Base-by-base conservation (phyloP, 2,113 vertebrate species). In the Pelecanoides urinatrix region DNA sequence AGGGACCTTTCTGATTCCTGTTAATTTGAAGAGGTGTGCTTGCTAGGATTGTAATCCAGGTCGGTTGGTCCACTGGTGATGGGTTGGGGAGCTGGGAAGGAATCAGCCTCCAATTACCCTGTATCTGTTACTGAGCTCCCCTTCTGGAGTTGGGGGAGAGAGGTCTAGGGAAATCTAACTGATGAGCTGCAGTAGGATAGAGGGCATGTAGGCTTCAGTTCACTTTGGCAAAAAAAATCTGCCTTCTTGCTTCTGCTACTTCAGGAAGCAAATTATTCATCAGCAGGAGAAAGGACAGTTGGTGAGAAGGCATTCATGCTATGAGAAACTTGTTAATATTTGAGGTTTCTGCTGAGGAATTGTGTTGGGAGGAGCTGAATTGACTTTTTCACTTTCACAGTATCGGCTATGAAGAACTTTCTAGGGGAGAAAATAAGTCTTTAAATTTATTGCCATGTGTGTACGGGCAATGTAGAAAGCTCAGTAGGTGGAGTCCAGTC, bases 281-380 rank as follows among this genome's bases (percentile, higher is more conserved):
- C 45, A 83, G 61, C 50, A 80, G 55, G 55, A 86, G 75, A 79
- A 78, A 71, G 36, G 38, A 78, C 30, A 49, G 47, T 42, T 87
- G 56, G 34, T 92, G 80, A 87, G 36, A 85, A 95, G 40, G 53
- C 62, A 78, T 87, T 79, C 12, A 20, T 65, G 53, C 74, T 82
- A 42, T 85, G 84, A 94, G 74, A 85, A 91, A 42, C 74, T 93
- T 94, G 65, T 65, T 96, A 90, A 68, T 83, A 62, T 67, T 96
- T 95, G 79, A 91, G 68, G 79, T 83, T 94, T 88, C 42, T 86
- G 55, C 36, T 77, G 73, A 80, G 38, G 42, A 94, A 30, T 30
- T 92, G 23, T 42, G n/a, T 72, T 3, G 1, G 10, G 38, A 72
- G 29, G 38, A 92, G 25, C 47, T 81, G 9, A 86, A n/a, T 59